Conservation (phyloP, 2,113 vertebrate species). For the Motacilla tschutschensis region DNA sequence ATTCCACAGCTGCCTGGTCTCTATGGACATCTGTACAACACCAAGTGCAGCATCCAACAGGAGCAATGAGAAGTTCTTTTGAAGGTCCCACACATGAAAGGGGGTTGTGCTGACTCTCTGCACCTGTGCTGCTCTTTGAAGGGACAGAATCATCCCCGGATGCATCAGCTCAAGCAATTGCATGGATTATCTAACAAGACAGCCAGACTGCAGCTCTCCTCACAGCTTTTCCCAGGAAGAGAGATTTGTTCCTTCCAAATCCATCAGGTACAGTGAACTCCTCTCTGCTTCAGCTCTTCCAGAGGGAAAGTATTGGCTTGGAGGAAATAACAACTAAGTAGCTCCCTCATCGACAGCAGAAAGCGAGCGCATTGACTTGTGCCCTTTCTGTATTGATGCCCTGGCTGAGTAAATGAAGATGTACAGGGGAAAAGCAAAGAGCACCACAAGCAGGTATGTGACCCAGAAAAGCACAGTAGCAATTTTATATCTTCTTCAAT, state of each 20-base stretch:
- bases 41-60: constrained; percentile 8
- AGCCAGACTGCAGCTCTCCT: neutral
- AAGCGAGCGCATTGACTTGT: constrained; percentile 25
- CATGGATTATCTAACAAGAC: neutral
- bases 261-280: neutral
- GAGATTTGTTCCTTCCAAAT: neutral
- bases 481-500: constrained; percentile 41
- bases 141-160: neutral
- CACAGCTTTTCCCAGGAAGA: neutral
- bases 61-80: constrained; percentile 31
- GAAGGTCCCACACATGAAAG: neutral
- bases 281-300: neutral
- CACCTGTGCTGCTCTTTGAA: constrained; percentile 12
- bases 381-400: constrained; percentile 52
- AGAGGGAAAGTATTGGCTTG: neutral
- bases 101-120: neutral
- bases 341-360: constrained; percentile 22
- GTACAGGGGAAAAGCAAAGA: constrained; percentile 38
- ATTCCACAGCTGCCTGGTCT: neutral
- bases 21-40: neutral
- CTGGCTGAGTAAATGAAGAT: constrained; percentile 39
- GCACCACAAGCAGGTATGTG: neutral
- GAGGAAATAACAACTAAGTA: constrained; percentile 12
- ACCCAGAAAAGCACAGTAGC: neutral
- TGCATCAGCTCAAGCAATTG: neutral